Evolutionary conservation across 2,888 invertebrate genomes (phyloP).

Genomic region (Drosophila macrospina): DNA sequence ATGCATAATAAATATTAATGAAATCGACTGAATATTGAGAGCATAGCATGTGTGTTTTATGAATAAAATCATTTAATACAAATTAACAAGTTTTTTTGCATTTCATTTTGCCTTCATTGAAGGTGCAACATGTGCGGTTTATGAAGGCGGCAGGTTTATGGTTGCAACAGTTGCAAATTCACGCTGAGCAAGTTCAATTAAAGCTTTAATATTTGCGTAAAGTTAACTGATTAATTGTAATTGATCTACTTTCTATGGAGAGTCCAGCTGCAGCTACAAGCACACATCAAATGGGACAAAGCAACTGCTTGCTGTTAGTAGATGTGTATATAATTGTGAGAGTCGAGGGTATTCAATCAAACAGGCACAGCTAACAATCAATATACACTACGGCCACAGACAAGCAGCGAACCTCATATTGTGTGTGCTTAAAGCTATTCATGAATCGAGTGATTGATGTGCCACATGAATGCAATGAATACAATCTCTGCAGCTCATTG

Average conservation of each 20-base stretch:
- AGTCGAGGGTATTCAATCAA: too few species aligned
- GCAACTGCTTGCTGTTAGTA: too few species aligned
- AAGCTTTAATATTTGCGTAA: background rate
- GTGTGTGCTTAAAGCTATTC: background rate
- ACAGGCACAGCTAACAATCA: background rate
- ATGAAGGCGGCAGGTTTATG: background rate
- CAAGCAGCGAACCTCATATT: too few species aligned
- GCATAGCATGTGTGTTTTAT: conserved; percentile 1
- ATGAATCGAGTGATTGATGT: conserved; percentile 1
- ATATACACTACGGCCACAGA: background rate
- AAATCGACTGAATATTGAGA: background rate
- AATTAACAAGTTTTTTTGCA: background rate
- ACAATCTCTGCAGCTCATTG: background rate
- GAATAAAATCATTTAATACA: background rate
- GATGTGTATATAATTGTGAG: too few species aligned
- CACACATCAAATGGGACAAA: background rate
- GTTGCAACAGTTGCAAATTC: background rate
- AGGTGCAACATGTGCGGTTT: background rate
- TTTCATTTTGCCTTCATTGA: background rate
- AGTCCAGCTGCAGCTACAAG: background rate
- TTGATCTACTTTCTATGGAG: too few species aligned
- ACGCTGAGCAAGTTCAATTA: background rate
- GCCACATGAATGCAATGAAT: background rate
- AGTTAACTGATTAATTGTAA: too few species aligned
- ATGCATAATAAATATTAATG: background rate